Evolutionary conservation across 2,113 vertebrate species (phyloP), one percentile per base, ranked within the genome.

Genomic region (Tragelaphus scriptus): DNA sequence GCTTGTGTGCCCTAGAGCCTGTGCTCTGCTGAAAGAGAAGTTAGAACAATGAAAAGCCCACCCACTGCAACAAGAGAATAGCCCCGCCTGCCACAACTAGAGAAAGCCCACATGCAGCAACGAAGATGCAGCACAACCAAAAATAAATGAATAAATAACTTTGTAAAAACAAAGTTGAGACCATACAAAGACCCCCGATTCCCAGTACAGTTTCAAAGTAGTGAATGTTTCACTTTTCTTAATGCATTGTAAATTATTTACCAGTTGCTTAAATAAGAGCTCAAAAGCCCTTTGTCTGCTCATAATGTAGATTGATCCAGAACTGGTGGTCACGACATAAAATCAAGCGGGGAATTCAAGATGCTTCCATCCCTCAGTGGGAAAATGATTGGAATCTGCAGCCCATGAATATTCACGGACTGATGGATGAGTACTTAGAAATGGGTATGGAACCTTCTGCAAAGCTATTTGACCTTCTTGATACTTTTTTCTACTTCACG

Each of bases 361-460:
- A 99, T 44, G 98, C 99, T 94, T 99, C 99, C 92, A 99, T 99
- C 61, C 99, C 99, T 68, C 99, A 99, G 97, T 99, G 99, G 99
- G 99, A 99, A 98, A 99, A 99, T 98, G 99, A 99, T 96, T 99
- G 99, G 99, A 99, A 99, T 98, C 98, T 99, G 91, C 99, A 99
- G 95, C 99, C 99, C 7, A 99, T 99, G 99, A 99, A 99, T 51
- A 99, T 99, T 28, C 99, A 99, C 3, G 99, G 99, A 17, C 98
- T 99, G 63, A 99, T 99, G 99, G 99, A 99, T 0, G 99, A 99
- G 96, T 99, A 99, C 97, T 99, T 99, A 85, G 99, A 99, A 98
- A 99, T 99, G 99, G 99, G 99, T 99, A 98, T 99, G 99, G n/a
- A 6, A 25, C 21, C 19, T 88, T 80, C 13, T 79, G 19, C 15